Conservation (phyloP, 2,888 invertebrate genomes). For the Panorpa germanica region DNA sequence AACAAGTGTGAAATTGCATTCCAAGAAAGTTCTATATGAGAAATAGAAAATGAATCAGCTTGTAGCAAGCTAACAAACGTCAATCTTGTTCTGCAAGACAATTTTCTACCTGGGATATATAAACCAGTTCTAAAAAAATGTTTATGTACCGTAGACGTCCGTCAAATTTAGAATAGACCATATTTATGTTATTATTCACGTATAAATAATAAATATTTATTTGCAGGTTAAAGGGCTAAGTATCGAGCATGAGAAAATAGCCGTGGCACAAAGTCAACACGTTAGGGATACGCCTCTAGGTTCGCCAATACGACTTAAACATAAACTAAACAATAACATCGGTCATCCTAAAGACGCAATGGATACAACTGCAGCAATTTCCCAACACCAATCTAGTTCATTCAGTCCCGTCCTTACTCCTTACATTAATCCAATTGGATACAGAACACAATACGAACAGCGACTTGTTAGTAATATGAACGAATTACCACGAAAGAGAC, state of each 20-base stretch:
- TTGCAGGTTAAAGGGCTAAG: slow-evolving; percentile 55
- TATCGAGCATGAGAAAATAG: slow-evolving; percentile 50
- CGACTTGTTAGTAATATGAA: too few species aligned
- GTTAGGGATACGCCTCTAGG: slow-evolving; percentile 21
- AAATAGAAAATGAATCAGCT: too few species aligned
- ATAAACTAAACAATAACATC: slow-evolving; percentile 22
- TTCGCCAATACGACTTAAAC: slow-evolving; percentile 24
- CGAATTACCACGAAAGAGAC: slow-evolving; percentile 34
- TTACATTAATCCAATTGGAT: too few species aligned
- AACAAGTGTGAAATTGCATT: too few species aligned
- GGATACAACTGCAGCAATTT: too few species aligned
- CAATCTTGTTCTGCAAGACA: too few species aligned
- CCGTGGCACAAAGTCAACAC: slow-evolving; percentile 33
- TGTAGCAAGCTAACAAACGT: too few species aligned
- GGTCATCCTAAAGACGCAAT: slow-evolving; percentile 9
- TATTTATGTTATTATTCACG: slow-evolving; percentile 5
- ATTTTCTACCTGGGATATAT: too few species aligned
- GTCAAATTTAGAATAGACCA: background rate
- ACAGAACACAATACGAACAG: slow-evolving; percentile 21
- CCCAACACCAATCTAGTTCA: too few species aligned
- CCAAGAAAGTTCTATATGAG: too few species aligned
- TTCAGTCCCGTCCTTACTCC: slow-evolving; percentile 28
- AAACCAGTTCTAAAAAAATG: too few species aligned
- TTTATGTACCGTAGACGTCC: too few species aligned
- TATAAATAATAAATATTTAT: slow-evolving; percentile 9